These are phyloP conservation scores for Eupeodes luniger DNA, from an alignment of 2,888 invertebrate genomes.

Conservation along the genomic window DNA sequence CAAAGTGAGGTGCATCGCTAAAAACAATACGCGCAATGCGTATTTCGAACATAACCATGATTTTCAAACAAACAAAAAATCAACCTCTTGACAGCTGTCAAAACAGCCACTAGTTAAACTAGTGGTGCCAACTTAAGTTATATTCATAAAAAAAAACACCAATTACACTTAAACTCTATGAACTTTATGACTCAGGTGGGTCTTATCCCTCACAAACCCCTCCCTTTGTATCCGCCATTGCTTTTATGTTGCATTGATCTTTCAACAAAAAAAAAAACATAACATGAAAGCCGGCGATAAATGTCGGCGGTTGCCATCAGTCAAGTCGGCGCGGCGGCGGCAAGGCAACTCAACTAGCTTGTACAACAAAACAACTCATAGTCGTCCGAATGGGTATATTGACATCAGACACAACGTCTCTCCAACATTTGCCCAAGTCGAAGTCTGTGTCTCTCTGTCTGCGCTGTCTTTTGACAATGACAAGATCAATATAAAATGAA, in stretches of 20 bases:
- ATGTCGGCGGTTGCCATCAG: conserved; percentile 15
- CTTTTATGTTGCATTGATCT: conserved; percentile 19
- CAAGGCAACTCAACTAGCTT: not conserved
- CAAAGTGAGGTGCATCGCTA: no score
- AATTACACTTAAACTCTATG: no score
- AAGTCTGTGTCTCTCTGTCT: conserved; percentile 52
- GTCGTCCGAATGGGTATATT: conserved; percentile 52
- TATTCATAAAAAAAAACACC: no score
- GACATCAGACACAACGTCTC: conserved; percentile 71
- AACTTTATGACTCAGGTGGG: no score
- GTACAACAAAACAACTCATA: conserved; percentile 30
- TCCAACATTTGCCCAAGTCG: conserved; percentile 2
- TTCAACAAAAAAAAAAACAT: not conserved
- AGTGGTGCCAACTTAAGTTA: no score
- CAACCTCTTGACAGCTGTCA: no score
- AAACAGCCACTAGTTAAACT: no score
- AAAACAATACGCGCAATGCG: no score
- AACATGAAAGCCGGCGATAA: conserved; percentile 53
- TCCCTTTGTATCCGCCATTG: not conserved
- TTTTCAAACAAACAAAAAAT: no score
- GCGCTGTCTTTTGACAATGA: conserved; percentile 22
- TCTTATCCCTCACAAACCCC: no score
- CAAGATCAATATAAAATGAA: conserved; percentile 29
- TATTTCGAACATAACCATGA: no score
- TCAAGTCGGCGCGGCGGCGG: no score